Percentiles rank a stretch among this genome's conserved stretches.
These are phyloP conservation scores for Cydia splendana DNA, from an alignment of 1,140 invertebrate genomes.

Conservation along the genomic window DNA sequence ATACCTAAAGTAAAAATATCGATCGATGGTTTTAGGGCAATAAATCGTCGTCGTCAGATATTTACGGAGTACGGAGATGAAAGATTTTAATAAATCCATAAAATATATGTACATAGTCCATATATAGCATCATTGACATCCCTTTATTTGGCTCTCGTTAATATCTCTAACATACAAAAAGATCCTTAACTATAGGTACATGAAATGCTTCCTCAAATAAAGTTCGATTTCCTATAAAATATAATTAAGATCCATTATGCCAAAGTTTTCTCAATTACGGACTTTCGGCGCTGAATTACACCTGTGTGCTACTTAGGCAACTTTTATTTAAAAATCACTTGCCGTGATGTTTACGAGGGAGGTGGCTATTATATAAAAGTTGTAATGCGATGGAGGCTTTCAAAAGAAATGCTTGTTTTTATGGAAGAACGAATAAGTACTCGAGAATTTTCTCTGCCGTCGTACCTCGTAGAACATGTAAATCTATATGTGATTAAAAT, in stretches of 20 bases:
- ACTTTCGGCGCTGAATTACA: conserved; percentile 19
- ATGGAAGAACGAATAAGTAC: background rate
- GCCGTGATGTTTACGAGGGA: conserved; percentile 7
- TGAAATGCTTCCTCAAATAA: background rate
- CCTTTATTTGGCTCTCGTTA: too few relatives aligned
- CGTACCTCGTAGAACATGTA: background rate
- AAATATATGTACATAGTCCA: too few relatives aligned
- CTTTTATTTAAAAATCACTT: conserved; percentile 28
- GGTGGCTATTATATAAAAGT: conserved; percentile 16
- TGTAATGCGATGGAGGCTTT: conserved; percentile 2
- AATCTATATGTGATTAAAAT: too few relatives aligned
- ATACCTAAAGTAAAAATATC: too few relatives aligned
- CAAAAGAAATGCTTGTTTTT: background rate
- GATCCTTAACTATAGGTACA: background rate
- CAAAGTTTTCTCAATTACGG: conserved; percentile 13
- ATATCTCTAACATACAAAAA: too few relatives aligned
- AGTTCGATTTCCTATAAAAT: background rate
- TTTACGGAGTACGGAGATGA: too few relatives aligned
- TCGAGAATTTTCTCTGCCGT: background rate
- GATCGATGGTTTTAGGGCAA: background rate
- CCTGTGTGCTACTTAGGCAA: conserved; percentile 23
- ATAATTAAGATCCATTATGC: conserved; percentile 15
- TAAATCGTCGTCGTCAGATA: background rate
- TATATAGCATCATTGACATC: too few relatives aligned
- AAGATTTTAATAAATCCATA: too few relatives aligned